Evolutionary conservation across 2,113 vertebrate genomes (phyloP).

Genomic region (Thymallus thymallus): DNA sequence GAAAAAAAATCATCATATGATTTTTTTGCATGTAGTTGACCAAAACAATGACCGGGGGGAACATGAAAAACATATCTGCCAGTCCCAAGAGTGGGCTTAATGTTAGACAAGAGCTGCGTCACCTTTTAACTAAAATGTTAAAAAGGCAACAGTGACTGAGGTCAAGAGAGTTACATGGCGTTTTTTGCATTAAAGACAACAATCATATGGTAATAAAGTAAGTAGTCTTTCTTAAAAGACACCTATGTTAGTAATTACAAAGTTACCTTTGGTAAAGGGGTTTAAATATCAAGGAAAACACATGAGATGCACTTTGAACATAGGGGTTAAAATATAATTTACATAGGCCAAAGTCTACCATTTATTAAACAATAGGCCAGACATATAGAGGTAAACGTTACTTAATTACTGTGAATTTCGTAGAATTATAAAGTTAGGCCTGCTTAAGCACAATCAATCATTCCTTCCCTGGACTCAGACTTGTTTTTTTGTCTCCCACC

Average conservation of each 20-base stretch:
- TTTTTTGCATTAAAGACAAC: constrained; percentile 15
- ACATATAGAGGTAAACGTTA: constrained; percentile 17
- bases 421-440: not conserved
- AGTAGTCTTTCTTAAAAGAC: constrained; percentile 9
- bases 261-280: constrained; percentile 59
- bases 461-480: not conserved
- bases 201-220: not conserved
- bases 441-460: not conserved
- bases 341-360: not conserved
- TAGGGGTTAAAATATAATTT: constrained; percentile 4
- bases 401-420: constrained; percentile 6
- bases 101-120: too few relatives aligned
- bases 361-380: constrained; percentile 7
- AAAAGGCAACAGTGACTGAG: not conserved
- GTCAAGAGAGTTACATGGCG: not conserved
- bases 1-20: too few relatives aligned
- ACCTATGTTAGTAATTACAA: constrained; percentile 46
- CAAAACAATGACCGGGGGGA: too few relatives aligned
- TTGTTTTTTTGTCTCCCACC: too few relatives aligned
- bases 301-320: constrained; percentile 36
- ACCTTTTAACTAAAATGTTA: not conserved
- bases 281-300: constrained; percentile 53
- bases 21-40: too few relatives aligned
- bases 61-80: too few relatives aligned
- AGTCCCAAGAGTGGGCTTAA: too few relatives aligned